These are phyloP conservation scores for Anguilla rostrata DNA, from an alignment of 2,113 vertebrate species.

Conservation along the genomic window DNA sequence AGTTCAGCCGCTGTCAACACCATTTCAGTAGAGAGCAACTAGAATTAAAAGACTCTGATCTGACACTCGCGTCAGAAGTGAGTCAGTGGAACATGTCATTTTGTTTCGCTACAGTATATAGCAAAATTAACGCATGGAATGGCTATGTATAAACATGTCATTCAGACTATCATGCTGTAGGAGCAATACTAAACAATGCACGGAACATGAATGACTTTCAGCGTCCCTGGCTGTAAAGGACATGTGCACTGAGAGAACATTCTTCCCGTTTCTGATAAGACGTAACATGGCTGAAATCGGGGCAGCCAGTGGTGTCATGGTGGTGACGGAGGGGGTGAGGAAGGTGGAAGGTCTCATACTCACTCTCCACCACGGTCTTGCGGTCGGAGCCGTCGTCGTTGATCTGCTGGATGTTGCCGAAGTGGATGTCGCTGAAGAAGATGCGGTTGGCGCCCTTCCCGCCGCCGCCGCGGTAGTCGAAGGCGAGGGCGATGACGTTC, in stretches of 20 bases:
- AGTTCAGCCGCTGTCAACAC: not conserved
- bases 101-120: too few species aligned
- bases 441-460: conserved; percentile 85
- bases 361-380: conserved; percentile 92
- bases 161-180: too few species aligned
- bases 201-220: not conserved
- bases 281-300: too few species aligned
- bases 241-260: not conserved
- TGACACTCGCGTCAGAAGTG: too few species aligned
- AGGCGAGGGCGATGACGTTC: conserved; percentile 93
- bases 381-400: conserved; percentile 84
- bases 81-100: too few species aligned
- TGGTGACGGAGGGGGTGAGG: not conserved
- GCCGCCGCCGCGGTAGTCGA: conserved; percentile 83
- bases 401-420: conserved; percentile 98
- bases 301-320: too few species aligned
- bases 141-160: too few species aligned
- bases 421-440: conserved; percentile 98
- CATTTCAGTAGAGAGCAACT: not conserved
- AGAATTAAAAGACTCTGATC: too few species aligned
- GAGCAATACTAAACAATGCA: too few species aligned
- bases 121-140: too few species aligned
- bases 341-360: conserved; percentile 50
- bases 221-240: not conserved
- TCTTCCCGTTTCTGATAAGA: not conserved